Conservation (phyloP, 1,140 invertebrate species). For the Philopotamus ludificatus region DNA sequence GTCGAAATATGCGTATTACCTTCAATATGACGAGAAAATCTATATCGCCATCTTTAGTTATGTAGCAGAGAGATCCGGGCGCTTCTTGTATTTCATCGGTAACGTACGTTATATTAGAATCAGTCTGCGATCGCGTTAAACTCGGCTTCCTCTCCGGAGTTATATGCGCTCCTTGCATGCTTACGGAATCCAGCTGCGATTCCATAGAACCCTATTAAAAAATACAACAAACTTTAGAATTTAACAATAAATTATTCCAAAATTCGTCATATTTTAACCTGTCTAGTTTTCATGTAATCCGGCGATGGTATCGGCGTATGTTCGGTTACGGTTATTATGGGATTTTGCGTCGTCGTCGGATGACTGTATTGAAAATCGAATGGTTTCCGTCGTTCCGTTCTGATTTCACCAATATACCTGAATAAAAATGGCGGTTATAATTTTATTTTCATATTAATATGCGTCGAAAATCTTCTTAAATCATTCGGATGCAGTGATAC, state of each 20-base stretch:
- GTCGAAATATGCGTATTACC: constrained; percentile 53
- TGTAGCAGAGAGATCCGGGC: constrained; percentile 86
- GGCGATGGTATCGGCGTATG: constrained; percentile 88
- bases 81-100: constrained; percentile 79
- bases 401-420: constrained; percentile 64
- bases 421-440: too few relatives aligned
- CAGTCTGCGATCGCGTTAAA: constrained; percentile 85
- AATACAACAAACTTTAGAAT: neutral
- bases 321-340: constrained; percentile 94
- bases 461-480: too few relatives aligned
- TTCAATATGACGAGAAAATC: constrained; percentile 89
- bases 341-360: constrained; percentile 64
- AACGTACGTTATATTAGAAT: constrained; percentile 90
- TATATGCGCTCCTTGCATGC: constrained; percentile 62
- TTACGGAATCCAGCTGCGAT: constrained; percentile 74
- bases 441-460: too few relatives aligned
- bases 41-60: constrained; percentile 92
- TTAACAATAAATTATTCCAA: neutral
- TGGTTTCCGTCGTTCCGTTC: constrained; percentile 55
- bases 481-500: too few relatives aligned
- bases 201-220: constrained; percentile 70
- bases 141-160: constrained; percentile 67
- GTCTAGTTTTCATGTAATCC: constrained; percentile 73
- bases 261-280: constrained; percentile 60
- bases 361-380: constrained; percentile 44